phyloP scores from a whole-genome alignment of 2,113 vertebrate genomes.

The Paramisgurnus dabryanus region DNA sequence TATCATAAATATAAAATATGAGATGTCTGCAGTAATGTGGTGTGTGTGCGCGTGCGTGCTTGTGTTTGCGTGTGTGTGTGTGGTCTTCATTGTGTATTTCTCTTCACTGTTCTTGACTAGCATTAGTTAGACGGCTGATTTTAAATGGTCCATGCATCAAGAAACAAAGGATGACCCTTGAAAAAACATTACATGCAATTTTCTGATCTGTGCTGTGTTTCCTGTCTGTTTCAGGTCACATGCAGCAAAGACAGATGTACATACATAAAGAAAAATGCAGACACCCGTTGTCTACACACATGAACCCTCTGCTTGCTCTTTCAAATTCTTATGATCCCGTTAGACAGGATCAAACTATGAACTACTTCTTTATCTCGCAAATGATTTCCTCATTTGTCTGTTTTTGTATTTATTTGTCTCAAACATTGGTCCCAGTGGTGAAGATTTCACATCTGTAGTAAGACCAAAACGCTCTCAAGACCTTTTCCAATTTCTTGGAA shows the following conservation, averaged over 20 bases:
- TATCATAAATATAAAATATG: neutral
- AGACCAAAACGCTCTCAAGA: slow-evolving; percentile 38
- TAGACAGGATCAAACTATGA: too few species aligned
- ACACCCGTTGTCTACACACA: too few species aligned
- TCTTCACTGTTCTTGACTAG: slow-evolving; percentile 24
- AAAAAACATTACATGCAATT: slow-evolving; percentile 17
- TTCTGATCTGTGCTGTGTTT: neutral
- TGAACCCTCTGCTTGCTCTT: neutral
- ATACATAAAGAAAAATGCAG: slow-evolving; percentile 5
- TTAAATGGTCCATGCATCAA: slow-evolving; percentile 45
- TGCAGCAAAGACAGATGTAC: slow-evolving; percentile 6
- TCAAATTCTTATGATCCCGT: neutral
- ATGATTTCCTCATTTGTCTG: neutral
- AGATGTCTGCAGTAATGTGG: too few species aligned
- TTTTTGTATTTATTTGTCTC: slow-evolving; percentile 6
- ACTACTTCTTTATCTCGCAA: neutral
- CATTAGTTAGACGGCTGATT: slow-evolving; percentile 35
- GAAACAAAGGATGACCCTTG: neutral
- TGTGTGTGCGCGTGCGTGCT: neutral
- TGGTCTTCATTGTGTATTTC: slow-evolving; percentile 39
- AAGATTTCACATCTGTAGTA: slow-evolving; percentile 29
- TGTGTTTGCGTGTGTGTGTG: slow-evolving; percentile 35
- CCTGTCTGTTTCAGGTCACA: slow-evolving; percentile 33
- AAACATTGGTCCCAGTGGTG: slow-evolving; percentile 11
- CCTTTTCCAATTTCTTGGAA: slow-evolving; percentile 55